Evolutionary conservation across 1,140 invertebrate genomes (phyloP).

Genomic region (Rhyzopertha dominica): DNA sequence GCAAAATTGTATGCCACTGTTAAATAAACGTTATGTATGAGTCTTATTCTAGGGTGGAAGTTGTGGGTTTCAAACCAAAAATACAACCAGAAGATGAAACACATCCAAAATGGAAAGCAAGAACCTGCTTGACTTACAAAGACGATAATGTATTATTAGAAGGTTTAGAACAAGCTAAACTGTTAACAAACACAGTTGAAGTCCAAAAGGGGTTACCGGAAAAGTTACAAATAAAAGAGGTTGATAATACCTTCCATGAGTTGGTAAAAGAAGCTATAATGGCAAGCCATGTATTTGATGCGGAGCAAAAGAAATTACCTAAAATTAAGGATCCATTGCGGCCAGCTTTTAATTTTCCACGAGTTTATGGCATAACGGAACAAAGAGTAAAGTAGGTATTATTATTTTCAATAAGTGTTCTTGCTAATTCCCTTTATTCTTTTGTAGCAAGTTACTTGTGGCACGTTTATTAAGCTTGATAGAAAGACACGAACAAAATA

Average conservation of each 20-base stretch:
- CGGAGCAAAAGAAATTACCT: slow-evolving; percentile 69
- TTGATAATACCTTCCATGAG: slow-evolving; percentile 49
- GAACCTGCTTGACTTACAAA: slow-evolving; percentile 53
- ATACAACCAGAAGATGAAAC: slow-evolving; percentile 47
- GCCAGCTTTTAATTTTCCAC: slow-evolving; percentile 65
- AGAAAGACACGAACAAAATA: slow-evolving; percentile 54
- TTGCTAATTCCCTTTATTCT: slow-evolving; percentile 21
- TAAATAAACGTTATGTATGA: slow-evolving; percentile 16
- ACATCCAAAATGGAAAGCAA: slow-evolving; percentile 62
- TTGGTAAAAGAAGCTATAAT: slow-evolving; percentile 58
- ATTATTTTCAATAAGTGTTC: slow-evolving; percentile 9
- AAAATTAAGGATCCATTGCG: slow-evolving; percentile 62
- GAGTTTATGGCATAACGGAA: slow-evolving; percentile 66
- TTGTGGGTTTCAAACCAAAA: slow-evolving; percentile 47
- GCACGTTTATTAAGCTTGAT: slow-evolving; percentile 66
- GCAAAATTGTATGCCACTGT: slow-evolving; percentile 4
- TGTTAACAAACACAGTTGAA: slow-evolving; percentile 69
- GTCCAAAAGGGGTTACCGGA: slow-evolving; percentile 58
- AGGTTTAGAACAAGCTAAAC: slow-evolving; percentile 66
- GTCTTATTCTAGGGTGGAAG: slow-evolving; percentile 43
- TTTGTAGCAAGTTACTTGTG: slow-evolving; percentile 61
- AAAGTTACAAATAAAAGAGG: slow-evolving; percentile 48
- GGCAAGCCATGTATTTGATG: slow-evolving; percentile 71
- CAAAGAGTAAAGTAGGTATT: slow-evolving; percentile 63
- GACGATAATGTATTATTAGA: slow-evolving; percentile 62